Percentiles rank a stretch among this genome's conserved stretches.
phyloP scores from a whole-genome alignment of 2,113 vertebrate genomes.

The Entomyzon cyanotis region DNA sequence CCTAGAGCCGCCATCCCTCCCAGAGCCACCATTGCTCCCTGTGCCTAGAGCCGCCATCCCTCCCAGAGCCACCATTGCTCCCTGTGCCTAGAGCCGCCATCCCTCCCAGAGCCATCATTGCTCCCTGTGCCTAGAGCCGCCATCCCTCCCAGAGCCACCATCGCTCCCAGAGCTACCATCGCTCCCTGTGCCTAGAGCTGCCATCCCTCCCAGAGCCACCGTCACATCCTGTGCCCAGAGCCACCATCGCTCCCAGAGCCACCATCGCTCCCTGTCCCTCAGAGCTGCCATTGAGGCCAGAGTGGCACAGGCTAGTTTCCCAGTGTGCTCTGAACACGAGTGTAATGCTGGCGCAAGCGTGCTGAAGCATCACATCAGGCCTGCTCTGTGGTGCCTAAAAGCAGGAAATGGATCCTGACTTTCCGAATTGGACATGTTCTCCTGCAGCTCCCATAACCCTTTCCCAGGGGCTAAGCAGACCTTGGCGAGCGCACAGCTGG shows the following conservation, averaged over 20 bases:
- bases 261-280: rapidly evolving
- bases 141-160: background rate
- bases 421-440: rapidly evolving
- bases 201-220: background rate
- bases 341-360: rapidly evolving
- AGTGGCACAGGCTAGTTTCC: background rate
- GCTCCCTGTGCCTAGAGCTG: background rate
- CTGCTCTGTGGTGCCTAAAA: rapidly evolving
- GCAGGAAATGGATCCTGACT: background rate
- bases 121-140: background rate
- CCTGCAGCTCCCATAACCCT: background rate
- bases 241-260: rapidly evolving
- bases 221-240: no score
- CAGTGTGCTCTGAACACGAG: background rate
- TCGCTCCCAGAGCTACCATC: rapidly evolving
- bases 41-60: background rate
- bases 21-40: no score
- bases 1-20: background rate
- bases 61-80: rapidly evolving
- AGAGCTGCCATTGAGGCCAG: rapidly evolving
- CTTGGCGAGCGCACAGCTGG: rapidly evolving
- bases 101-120: rapidly evolving
- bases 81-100: no score
- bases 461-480: rapidly evolving
- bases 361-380: rapidly evolving